phyloP scores from a whole-genome alignment of 2,113 vertebrate genomes.

The Ammodytes dubius region DNA sequence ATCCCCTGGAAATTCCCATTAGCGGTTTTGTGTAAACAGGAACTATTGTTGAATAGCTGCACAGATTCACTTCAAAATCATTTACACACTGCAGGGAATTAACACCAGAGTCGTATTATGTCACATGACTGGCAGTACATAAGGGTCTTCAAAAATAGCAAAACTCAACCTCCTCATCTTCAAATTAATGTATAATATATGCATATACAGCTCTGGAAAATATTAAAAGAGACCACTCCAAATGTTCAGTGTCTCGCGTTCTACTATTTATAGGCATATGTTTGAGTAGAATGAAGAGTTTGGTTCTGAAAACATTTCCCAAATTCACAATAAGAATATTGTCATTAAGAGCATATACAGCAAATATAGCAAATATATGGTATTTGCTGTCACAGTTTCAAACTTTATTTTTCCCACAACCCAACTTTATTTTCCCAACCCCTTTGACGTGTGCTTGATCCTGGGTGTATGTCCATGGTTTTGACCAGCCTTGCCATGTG shows the following conservation, averaged over 20 bases:
- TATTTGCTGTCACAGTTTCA: too few species aligned
- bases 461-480: too few species aligned
- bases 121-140: background rate
- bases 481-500: constrained; percentile 55
- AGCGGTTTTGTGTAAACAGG: constrained; percentile 3
- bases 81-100: background rate
- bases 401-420: too few species aligned
- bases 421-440: background rate
- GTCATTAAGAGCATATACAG: too few species aligned
- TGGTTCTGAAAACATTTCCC: too few species aligned
- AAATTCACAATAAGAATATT: too few species aligned
- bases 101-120: background rate
- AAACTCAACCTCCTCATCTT: constrained; percentile 8
- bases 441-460: constrained; percentile 45
- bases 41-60: background rate
- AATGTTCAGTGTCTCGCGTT: too few species aligned
- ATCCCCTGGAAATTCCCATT: constrained; percentile 11
- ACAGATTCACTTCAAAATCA: background rate
- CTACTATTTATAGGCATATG: too few species aligned
- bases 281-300: too few species aligned
- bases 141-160: constrained; percentile 19
- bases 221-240: too few species aligned
- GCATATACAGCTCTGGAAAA: too few species aligned
- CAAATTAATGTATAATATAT: background rate
- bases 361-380: too few species aligned